Percentiles rank a stretch among this genome's conserved stretches.
phyloP scores from a whole-genome alignment of 2,113 vertebrate genomes.

The Morphnarchus princeps region DNA sequence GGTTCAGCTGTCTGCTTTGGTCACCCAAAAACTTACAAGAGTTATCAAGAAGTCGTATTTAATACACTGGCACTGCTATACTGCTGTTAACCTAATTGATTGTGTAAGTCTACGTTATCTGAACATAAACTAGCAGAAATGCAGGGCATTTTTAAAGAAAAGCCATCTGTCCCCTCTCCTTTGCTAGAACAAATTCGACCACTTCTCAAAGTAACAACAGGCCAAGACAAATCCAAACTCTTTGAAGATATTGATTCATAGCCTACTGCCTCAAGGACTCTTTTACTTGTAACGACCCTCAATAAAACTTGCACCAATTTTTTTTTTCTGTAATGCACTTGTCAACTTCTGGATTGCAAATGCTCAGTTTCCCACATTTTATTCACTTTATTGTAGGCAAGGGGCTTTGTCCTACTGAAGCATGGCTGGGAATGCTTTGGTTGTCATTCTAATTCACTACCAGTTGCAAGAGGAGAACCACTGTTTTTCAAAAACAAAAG shows the following conservation, averaged over 20 bases:
- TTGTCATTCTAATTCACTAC: constrained; percentile 7
- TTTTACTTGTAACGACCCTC: neutral
- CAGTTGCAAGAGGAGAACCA: neutral
- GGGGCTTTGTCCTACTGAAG: neutral
- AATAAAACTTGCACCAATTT: neutral
- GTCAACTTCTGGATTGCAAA: neutral
- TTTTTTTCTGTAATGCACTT: neutral
- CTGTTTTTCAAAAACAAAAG: neutral
- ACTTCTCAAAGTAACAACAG: neutral
- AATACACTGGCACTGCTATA: neutral
- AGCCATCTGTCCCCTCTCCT: neutral
- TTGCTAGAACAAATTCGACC: neutral
- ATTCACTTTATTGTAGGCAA: neutral
- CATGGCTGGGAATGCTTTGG: neutral
- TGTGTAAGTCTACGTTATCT: neutral
- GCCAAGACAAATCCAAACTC: neutral
- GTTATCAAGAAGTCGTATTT: neutral
- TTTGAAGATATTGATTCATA: neutral
- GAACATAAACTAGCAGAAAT: neutral
- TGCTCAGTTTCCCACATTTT: neutral
- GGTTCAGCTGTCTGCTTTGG: neutral
- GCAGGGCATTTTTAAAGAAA: neutral
- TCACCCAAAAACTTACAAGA: neutral
- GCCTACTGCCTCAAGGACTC: neutral
- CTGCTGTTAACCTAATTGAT: neutral